Base-by-base conservation (phyloP, 2,797 vertebrate species). In the Halcyon chelicuti region DNA sequence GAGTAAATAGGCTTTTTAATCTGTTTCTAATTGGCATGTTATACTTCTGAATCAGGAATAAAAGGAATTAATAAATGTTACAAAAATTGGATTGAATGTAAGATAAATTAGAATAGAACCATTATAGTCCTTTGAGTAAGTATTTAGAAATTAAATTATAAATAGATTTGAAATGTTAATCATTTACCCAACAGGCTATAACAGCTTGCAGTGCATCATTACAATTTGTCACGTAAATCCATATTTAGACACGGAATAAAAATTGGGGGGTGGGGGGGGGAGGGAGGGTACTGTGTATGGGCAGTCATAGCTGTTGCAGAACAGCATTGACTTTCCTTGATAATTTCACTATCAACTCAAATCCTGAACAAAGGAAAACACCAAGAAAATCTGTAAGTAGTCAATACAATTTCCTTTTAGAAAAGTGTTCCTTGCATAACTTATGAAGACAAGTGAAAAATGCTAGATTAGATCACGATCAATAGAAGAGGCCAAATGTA, bases 141-240 rank as follows among this genome's bases (percentile, higher is more conserved):
- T 91, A 90, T 96, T 96, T 96, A 93, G 79, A 95, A 97, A 95
- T 94, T 92, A 95, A 96, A 96, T 96, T 97, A 93, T 75, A 97
- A 98, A 86, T 93, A 77, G 86, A 94, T 95, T 68, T 91, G 61
- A 97, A 96, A 97, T 97, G 89, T 57, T 80, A 97, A 96, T 96
- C 28, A 96, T 94, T 96, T 96, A 84, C 67, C 67, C 90, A 97
- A 94, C 46, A 96, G 91, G 92, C 76, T 91, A 78, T 49, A 95
- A 86, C 37, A 95, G 44, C 85, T 95, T 96, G 88, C 62, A 92
- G 3, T 83, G 10, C 52, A 68, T 46, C 76, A 78, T 74, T 96
- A 83, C 8, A 86, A 91, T 92, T 96, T 97, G 47, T 96, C 75
- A 93, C 86, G 67, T 93, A 94, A 85, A 70, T 88, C 76, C 70